These are phyloP conservation scores for Sitta carolinensis DNA, from an alignment of 2,797 vertebrate genomes.

Conservation along the genomic window DNA sequence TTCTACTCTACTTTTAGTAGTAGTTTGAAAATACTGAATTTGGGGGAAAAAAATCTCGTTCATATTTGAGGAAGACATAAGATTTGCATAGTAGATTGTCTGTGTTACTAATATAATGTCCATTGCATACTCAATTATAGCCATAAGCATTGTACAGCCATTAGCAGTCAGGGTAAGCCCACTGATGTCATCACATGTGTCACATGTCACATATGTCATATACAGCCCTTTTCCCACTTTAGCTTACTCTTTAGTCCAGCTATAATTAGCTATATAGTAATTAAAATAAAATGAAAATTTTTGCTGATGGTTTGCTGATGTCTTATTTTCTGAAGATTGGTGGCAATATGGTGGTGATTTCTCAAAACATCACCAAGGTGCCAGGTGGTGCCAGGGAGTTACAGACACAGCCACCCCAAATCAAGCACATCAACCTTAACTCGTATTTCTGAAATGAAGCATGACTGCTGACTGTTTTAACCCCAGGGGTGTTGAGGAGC, in stretches of 20 bases:
- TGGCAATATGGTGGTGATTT: not conserved
- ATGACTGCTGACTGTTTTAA: not conserved
- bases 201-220: not conserved
- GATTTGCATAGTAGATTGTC: not conserved
- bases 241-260: not conserved
- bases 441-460: not conserved
- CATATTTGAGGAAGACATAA: not conserved
- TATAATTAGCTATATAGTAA: not conserved
- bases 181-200: not conserved
- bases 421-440: not conserved
- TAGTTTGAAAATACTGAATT: not conserved
- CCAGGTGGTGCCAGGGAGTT: not conserved
- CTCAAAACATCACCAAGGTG: fast-evolving
- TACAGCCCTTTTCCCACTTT: not conserved
- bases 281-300: not conserved
- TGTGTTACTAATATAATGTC: not conserved
- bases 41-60: not conserved
- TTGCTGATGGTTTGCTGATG: not conserved
- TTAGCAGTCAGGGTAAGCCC: not conserved
- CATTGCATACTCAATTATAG: not conserved
- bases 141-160: not conserved
- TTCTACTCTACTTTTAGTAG: not conserved
- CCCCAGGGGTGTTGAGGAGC: not conserved
- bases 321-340: not conserved
- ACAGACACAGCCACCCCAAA: not conserved